phyloP scores from a whole-genome alignment of 2,113 vertebrate species.

The Anolis sagrei region DNA sequence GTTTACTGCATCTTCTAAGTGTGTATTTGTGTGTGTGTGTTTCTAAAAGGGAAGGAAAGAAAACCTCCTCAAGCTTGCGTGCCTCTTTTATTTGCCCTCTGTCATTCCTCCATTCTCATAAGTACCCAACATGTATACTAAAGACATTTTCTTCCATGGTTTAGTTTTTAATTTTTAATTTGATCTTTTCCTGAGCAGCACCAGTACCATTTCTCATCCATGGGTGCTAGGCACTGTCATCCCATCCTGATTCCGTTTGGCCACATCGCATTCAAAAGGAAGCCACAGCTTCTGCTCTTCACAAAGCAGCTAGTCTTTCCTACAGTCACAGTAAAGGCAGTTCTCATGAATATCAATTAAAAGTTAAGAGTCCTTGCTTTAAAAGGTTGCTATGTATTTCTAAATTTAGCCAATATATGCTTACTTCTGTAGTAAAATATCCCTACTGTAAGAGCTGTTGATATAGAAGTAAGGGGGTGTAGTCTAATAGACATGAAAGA shows the following conservation, averaged over 20 bases:
- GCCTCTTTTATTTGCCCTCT: background rate
- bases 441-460: too few relatives aligned
- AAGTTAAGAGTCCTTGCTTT: background rate
- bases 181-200: fast-evolving
- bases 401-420: fast-evolving
- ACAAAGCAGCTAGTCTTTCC: background rate
- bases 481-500: background rate
- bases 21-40: background rate
- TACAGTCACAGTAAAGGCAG: background rate
- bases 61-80: fast-evolving
- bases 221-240: background rate
- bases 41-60: background rate
- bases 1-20: background rate
- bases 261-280: background rate
- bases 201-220: background rate
- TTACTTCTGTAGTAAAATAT: background rate
- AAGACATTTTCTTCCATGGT: background rate
- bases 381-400: background rate
- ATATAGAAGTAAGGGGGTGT: background rate
- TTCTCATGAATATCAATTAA: background rate
- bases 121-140: fast-evolving
- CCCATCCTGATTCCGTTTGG: background rate
- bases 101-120: fast-evolving
- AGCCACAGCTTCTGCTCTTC: background rate
- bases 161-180: background rate